A percentile compares a stretch with the other conserved stretches of the same genome.
Conservation (phyloP, 2,113 vertebrate genomes). For the Platysternon megacephalum region DNA sequence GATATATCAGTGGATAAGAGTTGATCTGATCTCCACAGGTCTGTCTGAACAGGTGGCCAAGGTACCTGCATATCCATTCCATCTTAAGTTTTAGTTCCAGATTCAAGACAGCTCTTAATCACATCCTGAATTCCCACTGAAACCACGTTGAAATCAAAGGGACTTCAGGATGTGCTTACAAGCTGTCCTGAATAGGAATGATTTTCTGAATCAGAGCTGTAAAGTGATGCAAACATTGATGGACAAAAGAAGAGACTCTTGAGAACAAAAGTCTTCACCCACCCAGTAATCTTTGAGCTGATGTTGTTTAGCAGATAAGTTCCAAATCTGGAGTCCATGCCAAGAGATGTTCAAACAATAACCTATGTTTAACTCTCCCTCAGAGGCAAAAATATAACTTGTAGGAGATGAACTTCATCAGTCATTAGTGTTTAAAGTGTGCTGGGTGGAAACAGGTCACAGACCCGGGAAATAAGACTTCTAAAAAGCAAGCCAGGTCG, state of each 20-base stretch:
- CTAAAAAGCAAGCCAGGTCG: not conserved
- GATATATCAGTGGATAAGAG: not conserved
- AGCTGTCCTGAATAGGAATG: not conserved
- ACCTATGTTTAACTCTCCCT: not conserved
- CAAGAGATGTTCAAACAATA: not conserved
- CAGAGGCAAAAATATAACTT: not conserved
- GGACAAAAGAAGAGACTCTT: not conserved
- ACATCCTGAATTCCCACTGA: not conserved
- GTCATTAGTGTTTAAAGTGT: not conserved
- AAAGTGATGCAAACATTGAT: constrained; percentile 1
- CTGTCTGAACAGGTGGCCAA: not conserved
- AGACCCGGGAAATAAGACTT: not conserved
- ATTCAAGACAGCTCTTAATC: constrained; percentile 1
- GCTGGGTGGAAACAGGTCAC: not conserved
- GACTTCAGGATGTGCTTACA: constrained; percentile 1
- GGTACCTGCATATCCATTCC: not conserved
- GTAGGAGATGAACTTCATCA: not conserved
- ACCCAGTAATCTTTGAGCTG: not conserved
- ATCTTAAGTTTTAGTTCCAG: not conserved
- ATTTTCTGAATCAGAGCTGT: not conserved
- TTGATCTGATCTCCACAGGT: not conserved
- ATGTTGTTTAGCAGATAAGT: not conserved
- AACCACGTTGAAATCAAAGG: not conserved
- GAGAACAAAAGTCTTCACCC: not conserved
- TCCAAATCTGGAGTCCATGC: not conserved